Evolutionary conservation across 2,888 invertebrate species (phyloP), one percentile per base, ranked within the genome.

Genomic region (Tineola bisselliella): DNA sequence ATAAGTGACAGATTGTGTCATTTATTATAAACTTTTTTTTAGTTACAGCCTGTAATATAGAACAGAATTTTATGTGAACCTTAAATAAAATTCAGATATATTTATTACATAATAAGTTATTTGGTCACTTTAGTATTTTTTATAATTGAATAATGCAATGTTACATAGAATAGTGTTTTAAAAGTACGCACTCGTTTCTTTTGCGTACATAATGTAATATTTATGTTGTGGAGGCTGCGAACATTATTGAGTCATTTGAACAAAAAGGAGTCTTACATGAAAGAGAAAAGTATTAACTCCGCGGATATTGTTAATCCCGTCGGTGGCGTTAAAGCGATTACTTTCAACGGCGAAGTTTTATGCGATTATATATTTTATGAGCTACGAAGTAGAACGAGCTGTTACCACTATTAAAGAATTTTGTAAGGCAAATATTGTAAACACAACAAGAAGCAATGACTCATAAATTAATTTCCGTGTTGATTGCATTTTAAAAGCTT

Each of bases 261-360:
- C 12, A 59, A 57, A 48, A 57, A 25, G 33, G n/a, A 17, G 58
- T 33, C 31, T 33, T 58, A 58, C 58, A 58, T 25, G 33, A 44
- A 56, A 61, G 52, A 33, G 58, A 56, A 61, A 18, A 61, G 52
- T 43, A 58, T 52, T 48, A 61, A 59, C 61, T 54, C 31, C 10
- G 52, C 61, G 59, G 61, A 62, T 61, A 62, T 62, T 61, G 43
- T 61, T 62, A 61, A 62, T 62, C 61, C 64, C 54, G 59, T 62
- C 63, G 61, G 64, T 65, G 63, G 48, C 64, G 62, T 63, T 65
- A 66, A 67, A 65, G 64, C 64, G 66, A 65, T 69, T 68, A 68
- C 65, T 66, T 67, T 68, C 63, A 59, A 65, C 63, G 61, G 57
- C 44, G 17, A 63, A 62, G 59, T 64, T 62, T 65, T 65, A 61